A percentile compares a stretch with the other conserved stretches of the same genome.
phyloP scores from a whole-genome alignment of 2,113 vertebrate species.

The Rhinogobius similis region DNA sequence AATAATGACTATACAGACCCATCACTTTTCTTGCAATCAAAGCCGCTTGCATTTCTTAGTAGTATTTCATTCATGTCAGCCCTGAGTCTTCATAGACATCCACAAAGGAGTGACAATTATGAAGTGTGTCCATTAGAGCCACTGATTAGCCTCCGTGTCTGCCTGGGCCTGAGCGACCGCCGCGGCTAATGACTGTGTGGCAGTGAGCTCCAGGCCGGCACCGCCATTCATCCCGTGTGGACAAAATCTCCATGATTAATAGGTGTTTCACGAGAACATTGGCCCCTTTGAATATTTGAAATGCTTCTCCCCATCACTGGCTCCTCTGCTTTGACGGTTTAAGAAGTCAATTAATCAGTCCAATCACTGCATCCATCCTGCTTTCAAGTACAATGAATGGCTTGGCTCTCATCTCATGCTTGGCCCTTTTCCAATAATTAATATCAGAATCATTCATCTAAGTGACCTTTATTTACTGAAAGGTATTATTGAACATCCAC shows the following conservation, averaged over 20 bases:
- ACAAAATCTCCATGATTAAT: constrained; percentile 76
- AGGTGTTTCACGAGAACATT: constrained; percentile 76
- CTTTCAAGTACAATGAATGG: constrained; percentile 70
- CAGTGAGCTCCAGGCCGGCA: constrained; percentile 66
- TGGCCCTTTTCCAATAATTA: constrained; percentile 66
- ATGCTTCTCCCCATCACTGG: constrained; percentile 62
- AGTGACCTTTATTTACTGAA: constrained; percentile 59
- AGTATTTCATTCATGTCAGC: constrained; percentile 36
- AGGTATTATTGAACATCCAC: constrained; percentile 43
- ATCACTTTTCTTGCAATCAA: constrained; percentile 49
- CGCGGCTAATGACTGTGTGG: constrained; percentile 75
- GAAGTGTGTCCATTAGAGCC: constrained; percentile 80
- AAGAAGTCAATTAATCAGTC: constrained; percentile 75
- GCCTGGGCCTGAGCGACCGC: constrained; percentile 66
- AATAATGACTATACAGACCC: constrained; percentile 65
- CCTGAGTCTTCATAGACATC: constrained; percentile 44
- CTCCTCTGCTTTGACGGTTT: constrained; percentile 69
- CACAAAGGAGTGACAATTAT: constrained; percentile 76
- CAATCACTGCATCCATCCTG: constrained; percentile 63
- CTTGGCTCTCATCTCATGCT: constrained; percentile 63
- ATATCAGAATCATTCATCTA: constrained; percentile 54
- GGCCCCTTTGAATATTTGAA: constrained; percentile 74
- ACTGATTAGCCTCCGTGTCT: constrained; percentile 76
- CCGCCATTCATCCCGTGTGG: constrained; percentile 68
- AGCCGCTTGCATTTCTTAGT: constrained; percentile 49